Conservation (phyloP, 2,888 invertebrate genomes). For the Andrena hattorfiana region DNA sequence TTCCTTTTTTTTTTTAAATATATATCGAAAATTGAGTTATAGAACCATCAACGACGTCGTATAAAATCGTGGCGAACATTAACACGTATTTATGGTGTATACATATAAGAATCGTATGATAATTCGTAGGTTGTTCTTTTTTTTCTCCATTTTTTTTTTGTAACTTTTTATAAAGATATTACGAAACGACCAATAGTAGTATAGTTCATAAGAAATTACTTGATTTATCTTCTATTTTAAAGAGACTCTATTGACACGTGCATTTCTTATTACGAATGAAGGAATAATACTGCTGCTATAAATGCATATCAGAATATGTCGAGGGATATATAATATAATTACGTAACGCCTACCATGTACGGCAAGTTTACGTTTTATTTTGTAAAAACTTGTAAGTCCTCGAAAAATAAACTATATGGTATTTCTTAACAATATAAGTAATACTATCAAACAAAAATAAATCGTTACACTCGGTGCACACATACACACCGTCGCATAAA, state of each 20-base stretch:
- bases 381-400: constrained; percentile 65
- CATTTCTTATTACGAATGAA: constrained; percentile 50
- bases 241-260: constrained; percentile 53
- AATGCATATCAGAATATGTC: constrained; percentile 61
- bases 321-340: constrained; percentile 35
- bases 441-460: constrained; percentile 62
- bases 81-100: constrained; percentile 51
- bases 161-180: constrained; percentile 50
- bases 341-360: constrained; percentile 59
- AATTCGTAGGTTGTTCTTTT: constrained; percentile 37
- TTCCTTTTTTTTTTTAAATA: constrained; percentile 11
- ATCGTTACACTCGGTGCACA: constrained; percentile 40
- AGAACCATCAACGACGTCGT: constrained; percentile 53
- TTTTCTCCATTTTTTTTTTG: constrained; percentile 29
- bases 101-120: constrained; percentile 40
- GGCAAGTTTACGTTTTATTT: constrained; percentile 67
- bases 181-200: constrained; percentile 49
- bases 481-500: constrained; percentile 40
- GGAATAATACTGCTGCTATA: constrained; percentile 59
- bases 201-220: constrained; percentile 56
- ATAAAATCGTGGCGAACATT: constrained; percentile 60
- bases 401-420: constrained; percentile 71
- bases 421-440: constrained; percentile 65
- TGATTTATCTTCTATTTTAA: constrained; percentile 42
- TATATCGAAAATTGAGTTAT: constrained; percentile 41